Evolutionary conservation across 1,140 invertebrate species (phyloP).

Genomic region (Drosophila bifasciata): DNA sequence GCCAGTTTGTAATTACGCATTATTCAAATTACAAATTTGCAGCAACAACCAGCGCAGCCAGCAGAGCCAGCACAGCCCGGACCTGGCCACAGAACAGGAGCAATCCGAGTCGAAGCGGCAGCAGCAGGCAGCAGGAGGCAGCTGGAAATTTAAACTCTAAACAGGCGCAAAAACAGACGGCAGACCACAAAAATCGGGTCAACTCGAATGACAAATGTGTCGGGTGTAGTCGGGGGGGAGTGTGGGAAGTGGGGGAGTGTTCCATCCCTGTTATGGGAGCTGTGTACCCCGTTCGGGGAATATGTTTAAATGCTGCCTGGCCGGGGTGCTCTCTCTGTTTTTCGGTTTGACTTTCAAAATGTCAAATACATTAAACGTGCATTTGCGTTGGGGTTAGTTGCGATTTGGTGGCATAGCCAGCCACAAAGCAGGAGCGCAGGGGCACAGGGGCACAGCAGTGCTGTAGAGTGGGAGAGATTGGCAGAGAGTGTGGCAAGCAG

Average conservation of each 20-base stretch:
- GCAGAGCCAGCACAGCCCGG: slow-evolving; percentile 16
- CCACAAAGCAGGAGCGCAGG: slow-evolving; percentile 46
- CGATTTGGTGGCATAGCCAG: slow-evolving; percentile 70
- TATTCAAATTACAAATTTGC: slow-evolving; percentile 78
- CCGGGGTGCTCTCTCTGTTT: slow-evolving; percentile 53
- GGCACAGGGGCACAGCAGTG: too few relatives aligned
- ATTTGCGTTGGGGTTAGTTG: slow-evolving; percentile 71
- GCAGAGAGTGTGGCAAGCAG: slow-evolving; percentile 10
- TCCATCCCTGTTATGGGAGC: too few relatives aligned
- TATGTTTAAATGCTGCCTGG: slow-evolving; percentile 67
- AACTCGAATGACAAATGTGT: slow-evolving; percentile 76
- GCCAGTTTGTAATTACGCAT: slow-evolving; percentile 75
- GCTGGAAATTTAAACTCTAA: slow-evolving; percentile 75
- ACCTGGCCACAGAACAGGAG: slow-evolving; percentile 13
- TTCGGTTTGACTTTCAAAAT: slow-evolving; percentile 80
- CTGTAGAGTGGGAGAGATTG: neutral
- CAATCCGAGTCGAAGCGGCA: slow-evolving; percentile 3
- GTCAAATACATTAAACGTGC: slow-evolving; percentile 81
- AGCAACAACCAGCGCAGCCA: slow-evolving; percentile 34
- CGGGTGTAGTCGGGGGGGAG: slow-evolving; percentile 6
- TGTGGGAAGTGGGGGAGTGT: neutral
- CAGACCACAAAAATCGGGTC: slow-evolving; percentile 77
- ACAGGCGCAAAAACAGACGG: slow-evolving; percentile 74
- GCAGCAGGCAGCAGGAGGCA: slow-evolving; percentile 27
- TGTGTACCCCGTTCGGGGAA: slow-evolving; percentile 24